phyloP scores from a whole-genome alignment of 2,797 vertebrate species.

The Gephyroberyx darwinii region DNA sequence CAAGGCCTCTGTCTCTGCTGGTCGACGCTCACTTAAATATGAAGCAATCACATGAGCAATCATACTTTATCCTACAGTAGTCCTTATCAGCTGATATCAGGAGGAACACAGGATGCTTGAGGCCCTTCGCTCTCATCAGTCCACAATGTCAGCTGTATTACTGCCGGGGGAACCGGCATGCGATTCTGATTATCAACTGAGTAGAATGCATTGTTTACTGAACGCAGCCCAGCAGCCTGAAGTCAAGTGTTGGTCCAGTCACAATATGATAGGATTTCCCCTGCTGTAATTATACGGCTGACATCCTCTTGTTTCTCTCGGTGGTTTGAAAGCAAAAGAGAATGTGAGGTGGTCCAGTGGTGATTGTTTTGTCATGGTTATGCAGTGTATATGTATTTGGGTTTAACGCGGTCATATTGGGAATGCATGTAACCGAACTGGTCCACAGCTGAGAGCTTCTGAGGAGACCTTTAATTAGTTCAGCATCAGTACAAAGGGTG shows the following conservation, averaged over 20 bases:
- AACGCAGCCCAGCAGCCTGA: background rate
- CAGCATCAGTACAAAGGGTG: slow-evolving; percentile 21
- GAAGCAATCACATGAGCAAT: background rate
- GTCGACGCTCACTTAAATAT: background rate
- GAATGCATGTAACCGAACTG: background rate
- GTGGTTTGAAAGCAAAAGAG: background rate
- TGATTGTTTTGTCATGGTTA: background rate
- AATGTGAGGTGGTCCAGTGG: background rate
- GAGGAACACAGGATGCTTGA: slow-evolving; percentile 14
- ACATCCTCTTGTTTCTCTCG: slow-evolving; percentile 1
- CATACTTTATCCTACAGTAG: slow-evolving; percentile 23
- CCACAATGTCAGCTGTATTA: slow-evolving; percentile 20
- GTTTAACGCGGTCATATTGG: background rate
- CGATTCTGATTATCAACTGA: slow-evolving; percentile 28
- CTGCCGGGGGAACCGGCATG: slow-evolving; percentile 8
- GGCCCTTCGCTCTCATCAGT: slow-evolving; percentile 10
- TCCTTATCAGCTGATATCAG: slow-evolving; percentile 37
- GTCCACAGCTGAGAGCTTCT: slow-evolving; percentile 1
- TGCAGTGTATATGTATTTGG: background rate
- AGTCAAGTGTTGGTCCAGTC: background rate
- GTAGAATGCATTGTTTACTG: slow-evolving; percentile 1
- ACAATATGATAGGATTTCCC: background rate
- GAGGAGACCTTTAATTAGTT: slow-evolving; percentile 37
- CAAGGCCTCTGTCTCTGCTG: background rate
- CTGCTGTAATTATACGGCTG: slow-evolving; percentile 6